These are phyloP conservation scores for Leptinotarsa haldemani DNA, from an alignment of 2,888 invertebrate species.

Conservation along the genomic window DNA sequence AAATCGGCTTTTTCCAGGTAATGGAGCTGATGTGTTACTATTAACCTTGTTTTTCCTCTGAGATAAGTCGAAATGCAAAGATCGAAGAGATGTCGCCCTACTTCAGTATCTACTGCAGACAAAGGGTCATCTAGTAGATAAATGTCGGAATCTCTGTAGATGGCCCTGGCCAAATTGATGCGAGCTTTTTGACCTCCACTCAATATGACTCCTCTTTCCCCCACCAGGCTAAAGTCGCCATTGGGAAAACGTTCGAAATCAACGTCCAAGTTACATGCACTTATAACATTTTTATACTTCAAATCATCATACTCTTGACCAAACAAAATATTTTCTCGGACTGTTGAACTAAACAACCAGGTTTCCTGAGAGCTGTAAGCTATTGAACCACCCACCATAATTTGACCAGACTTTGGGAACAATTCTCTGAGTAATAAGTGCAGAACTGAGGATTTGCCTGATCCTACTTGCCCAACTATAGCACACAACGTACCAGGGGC, in stretches of 20 bases:
- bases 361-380: constrained; percentile 76
- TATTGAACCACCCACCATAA: not conserved
- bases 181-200: constrained; percentile 87
- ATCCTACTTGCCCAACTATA: constrained; percentile 7
- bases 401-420: not conserved
- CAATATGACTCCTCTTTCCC: constrained; percentile 81
- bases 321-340: constrained; percentile 78
- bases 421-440: not conserved
- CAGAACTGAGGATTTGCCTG: not conserved
- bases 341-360: constrained; percentile 73
- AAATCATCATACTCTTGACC: constrained; percentile 68
- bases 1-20: constrained; percentile 70
- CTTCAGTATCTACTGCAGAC: constrained; percentile 83
- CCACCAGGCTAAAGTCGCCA: constrained; percentile 68
- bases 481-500: not conserved
- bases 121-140: constrained; percentile 85
- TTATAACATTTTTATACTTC: constrained; percentile 68
- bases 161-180: constrained; percentile 80
- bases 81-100: constrained; percentile 81
- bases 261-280: constrained; percentile 72
- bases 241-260: constrained; percentile 74
- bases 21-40: constrained; percentile 81
- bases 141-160: constrained; percentile 81
- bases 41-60: constrained; percentile 71
- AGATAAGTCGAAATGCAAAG: constrained; percentile 74